phyloP scores from a whole-genome alignment of 2,113 vertebrate genomes.

The Climacteris rufus region DNA sequence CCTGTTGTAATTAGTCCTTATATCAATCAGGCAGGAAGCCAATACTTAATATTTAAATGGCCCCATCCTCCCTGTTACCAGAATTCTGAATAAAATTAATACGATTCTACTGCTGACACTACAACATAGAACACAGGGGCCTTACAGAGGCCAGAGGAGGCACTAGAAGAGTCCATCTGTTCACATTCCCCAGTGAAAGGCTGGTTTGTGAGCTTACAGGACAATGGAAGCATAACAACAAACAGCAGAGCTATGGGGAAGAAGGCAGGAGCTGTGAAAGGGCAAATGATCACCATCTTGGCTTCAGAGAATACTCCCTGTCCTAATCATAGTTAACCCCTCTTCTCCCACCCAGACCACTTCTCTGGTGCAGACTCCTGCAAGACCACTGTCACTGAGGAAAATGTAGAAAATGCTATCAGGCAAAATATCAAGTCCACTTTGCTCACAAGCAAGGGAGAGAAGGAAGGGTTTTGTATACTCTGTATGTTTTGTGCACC shows the following conservation, averaged over 20 bases:
- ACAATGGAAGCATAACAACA: neutral
- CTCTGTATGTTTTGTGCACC: neutral
- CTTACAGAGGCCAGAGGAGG: neutral
- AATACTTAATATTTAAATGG: neutral
- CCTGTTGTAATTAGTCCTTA: neutral
- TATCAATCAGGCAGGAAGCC: neutral
- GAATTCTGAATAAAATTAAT: neutral
- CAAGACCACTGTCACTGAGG: neutral
- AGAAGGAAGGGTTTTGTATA: neutral
- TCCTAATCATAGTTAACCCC: rapidly evolving
- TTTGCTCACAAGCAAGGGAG: neutral
- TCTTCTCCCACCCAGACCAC: neutral
- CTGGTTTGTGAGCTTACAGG: neutral
- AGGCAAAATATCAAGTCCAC: neutral
- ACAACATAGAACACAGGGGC: neutral
- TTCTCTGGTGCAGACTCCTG: neutral
- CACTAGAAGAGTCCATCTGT: neutral
- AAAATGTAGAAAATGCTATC: neutral
- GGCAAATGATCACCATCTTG: neutral
- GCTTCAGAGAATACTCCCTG: neutral
- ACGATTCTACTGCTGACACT: neutral
- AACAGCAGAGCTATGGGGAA: neutral
- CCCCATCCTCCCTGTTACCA: neutral
- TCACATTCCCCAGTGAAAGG: neutral
- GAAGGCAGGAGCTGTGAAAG: neutral